Evolutionary conservation across 64 coral and sea anemone genomes (phyloP).

Genomic region (Porites lutea): DNA sequence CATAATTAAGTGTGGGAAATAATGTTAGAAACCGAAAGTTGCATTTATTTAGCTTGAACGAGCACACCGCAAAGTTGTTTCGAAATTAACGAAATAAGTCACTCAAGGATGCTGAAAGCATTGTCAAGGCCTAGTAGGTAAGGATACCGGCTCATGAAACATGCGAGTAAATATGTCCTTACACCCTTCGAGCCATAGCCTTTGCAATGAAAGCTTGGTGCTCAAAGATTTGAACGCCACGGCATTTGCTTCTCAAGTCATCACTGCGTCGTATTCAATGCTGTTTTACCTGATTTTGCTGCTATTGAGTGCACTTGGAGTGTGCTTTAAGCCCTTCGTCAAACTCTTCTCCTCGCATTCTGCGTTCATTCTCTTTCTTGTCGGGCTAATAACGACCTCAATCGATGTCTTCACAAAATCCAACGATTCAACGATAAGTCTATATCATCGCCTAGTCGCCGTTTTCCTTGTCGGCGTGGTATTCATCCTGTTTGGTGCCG

Average conservation of each 20-base stretch:
- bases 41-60: no score
- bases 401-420: constrained; percentile 10
- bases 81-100: no score
- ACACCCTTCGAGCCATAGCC: no score
- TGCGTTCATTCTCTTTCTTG: neutral
- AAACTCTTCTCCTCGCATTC: neutral
- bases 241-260: constrained; percentile 18
- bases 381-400: neutral
- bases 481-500: constrained; percentile 12
- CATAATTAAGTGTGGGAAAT: no score
- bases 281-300: constrained; percentile 9
- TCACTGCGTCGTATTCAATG: constrained; percentile 21
- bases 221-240: neutral
- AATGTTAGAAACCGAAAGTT: no score
- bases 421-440: neutral
- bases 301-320: neutral
- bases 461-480: constrained; percentile 8
- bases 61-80: no score
- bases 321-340: neutral
- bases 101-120: no score
- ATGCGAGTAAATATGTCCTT: no score
- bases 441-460: neutral
- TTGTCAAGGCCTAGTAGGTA: no score
- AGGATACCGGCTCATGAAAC: no score
- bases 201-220: neutral